Evolutionary conservation across 1,140 invertebrate species (phyloP), one percentile per base, ranked within the genome.

Genomic region (Spodoptera litura): DNA sequence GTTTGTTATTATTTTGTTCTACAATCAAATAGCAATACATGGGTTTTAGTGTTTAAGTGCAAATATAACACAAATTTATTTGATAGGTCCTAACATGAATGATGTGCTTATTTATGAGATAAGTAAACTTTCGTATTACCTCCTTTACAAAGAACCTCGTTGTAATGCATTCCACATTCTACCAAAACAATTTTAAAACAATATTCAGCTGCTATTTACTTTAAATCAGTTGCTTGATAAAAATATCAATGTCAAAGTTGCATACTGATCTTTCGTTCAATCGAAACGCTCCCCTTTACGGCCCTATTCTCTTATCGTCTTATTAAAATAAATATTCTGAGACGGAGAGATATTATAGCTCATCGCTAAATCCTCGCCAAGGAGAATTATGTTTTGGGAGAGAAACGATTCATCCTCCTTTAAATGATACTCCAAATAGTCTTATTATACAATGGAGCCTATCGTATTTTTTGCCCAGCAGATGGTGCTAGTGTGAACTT

Each of bases 241-340:
- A 20, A 44, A 66, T 6, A 52, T 12, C 27, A 27, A 31, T 6
- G 8, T 31, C 49, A 44, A n/a, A 27, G 4, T 20, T 76, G 49
- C 74, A 76, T 31, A 76, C 59, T 55, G 66, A 66, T 55, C 74
- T 66, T 61, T 52, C 78, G 55, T 25, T 25, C 4, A 72, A 72
- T 56, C 68, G 13, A 59, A 58, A 73, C 13, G 15, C 35, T 15
- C 55, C 55, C 71, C 71, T 38, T 56, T 38, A 25, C 52, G 52
- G 5, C 76, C 78, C 79, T 64, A 61, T 82, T 81, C 79, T 78
- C 75, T 80, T 80, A 85, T 80, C 75, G 64, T 72, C 80, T 86
- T 86, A 86, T 86, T 84, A 84, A 86, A 86, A 86, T 84, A 86
- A 82, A 86, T 86, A 84, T 83, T 82, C 80, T 78, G 78, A 58